Evolutionary conservation across 2,888 invertebrate genomes (phyloP).

Genomic region (Eurytoma adleriae): DNA sequence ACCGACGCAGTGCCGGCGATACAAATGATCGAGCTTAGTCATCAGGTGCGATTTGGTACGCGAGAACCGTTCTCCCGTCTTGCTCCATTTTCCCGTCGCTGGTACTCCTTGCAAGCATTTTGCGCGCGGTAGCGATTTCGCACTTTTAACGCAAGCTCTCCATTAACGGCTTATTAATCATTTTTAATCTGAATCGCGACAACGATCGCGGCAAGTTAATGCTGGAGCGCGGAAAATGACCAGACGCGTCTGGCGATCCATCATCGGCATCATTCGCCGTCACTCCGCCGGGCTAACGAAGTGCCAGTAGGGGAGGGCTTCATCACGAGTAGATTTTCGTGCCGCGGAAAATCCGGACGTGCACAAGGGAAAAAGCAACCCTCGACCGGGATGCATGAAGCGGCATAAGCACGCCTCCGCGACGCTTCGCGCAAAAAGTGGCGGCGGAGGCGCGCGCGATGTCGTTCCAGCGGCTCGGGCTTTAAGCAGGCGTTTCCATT

Average conservation of each 20-base stretch:
- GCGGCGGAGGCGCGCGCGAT: neutral
- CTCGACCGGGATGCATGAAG: neutral
- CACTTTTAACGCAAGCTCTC: no score
- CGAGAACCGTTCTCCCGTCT: neutral
- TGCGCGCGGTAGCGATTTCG: no score
- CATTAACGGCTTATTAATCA: no score
- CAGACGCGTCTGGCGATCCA: neutral
- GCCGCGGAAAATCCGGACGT: slow-evolving; percentile 7
- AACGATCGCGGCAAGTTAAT: no score
- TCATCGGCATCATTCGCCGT: neutral
- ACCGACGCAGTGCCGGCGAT: slow-evolving; percentile 1
- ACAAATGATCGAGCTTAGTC: slow-evolving; percentile 34
- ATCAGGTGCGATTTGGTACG: slow-evolving; percentile 35
- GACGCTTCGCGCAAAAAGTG: neutral
- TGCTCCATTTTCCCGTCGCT: neutral
- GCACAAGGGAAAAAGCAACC: neutral
- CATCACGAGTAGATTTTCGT: slow-evolving; percentile 16
- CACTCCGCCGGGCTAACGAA: slow-evolving; percentile 5
- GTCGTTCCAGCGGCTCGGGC: neutral
- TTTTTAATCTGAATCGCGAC: no score
- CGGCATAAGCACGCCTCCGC: neutral
- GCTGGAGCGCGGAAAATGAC: no score
- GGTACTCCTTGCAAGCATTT: no score
- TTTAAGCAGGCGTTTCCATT: slow-evolving; percentile 11
- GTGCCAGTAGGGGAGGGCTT: neutral